Conservation (phyloP, 2,113 vertebrate species). For the Fregetta grallaria region DNA sequence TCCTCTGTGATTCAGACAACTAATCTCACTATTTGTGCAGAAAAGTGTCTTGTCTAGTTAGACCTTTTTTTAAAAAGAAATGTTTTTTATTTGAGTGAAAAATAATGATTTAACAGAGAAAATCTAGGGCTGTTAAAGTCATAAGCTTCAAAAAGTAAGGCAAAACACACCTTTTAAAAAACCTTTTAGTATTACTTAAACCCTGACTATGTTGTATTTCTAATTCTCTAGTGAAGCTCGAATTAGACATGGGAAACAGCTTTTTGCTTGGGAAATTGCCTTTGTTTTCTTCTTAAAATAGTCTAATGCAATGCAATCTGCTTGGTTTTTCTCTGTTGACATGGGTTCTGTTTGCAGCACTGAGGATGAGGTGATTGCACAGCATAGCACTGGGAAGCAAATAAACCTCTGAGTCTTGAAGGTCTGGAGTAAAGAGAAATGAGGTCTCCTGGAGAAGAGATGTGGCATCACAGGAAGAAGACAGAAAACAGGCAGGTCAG, state of each 20-base stretch:
- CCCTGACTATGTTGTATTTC: background rate
- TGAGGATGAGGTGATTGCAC: background rate
- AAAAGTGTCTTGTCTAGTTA: background rate
- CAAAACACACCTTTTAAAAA: background rate
- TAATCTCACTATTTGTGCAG: background rate
- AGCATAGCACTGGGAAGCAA: background rate
- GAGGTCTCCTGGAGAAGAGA: background rate
- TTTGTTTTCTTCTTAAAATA: background rate
- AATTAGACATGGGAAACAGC: background rate
- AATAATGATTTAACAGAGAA: background rate
- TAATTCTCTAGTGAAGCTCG: background rate
- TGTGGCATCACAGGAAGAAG: background rate
- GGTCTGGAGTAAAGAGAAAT: background rate
- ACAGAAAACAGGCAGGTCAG: background rate
- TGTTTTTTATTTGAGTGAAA: background rate
- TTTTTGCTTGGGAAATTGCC: background rate
- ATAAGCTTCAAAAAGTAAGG: background rate
- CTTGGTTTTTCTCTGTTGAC: background rate
- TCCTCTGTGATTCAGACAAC: background rate
- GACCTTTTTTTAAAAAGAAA: background rate
- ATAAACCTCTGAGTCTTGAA: background rate
- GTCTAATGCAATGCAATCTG: background rate
- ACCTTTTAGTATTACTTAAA: background rate
- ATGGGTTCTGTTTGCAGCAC: background rate
- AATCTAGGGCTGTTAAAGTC: background rate